phyloP scores from a whole-genome alignment of 2,113 vertebrate species.

The Labeo catla region DNA sequence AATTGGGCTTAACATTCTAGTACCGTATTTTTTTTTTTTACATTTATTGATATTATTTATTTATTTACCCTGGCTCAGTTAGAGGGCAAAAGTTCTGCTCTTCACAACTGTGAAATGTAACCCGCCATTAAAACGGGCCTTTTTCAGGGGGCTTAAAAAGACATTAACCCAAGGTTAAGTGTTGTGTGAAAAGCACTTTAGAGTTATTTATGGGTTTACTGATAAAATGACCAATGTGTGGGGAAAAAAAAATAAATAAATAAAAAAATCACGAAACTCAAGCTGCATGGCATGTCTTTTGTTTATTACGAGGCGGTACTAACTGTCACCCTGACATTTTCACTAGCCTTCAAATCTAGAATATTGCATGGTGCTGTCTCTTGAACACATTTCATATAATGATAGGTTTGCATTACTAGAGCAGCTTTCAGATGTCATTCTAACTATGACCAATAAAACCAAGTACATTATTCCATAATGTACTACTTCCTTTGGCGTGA shows the following conservation, averaged over 20 bases:
- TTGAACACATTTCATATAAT: not conserved
- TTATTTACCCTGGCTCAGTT: not conserved
- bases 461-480: not conserved
- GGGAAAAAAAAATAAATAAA: too few species aligned
- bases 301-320: not conserved
- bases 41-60: too few species aligned
- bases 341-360: not conserved
- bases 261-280: not conserved
- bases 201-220: not conserved
- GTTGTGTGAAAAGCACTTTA: not conserved
- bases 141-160: not conserved
- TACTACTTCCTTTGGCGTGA: not conserved
- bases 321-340: not conserved
- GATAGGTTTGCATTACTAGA: not conserved
- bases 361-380: not conserved
- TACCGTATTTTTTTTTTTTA: too few species aligned
- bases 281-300: not conserved
- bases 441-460: conserved; percentile 3
- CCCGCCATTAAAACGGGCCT: not conserved
- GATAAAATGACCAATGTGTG: not conserved
- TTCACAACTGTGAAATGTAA: not conserved
- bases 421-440: not conserved
- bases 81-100: not conserved
- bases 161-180: not conserved
- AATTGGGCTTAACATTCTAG: not conserved